Evolutionary conservation across 2,888 invertebrate genomes (phyloP).

Genomic region (Catocala sponsa): DNA sequence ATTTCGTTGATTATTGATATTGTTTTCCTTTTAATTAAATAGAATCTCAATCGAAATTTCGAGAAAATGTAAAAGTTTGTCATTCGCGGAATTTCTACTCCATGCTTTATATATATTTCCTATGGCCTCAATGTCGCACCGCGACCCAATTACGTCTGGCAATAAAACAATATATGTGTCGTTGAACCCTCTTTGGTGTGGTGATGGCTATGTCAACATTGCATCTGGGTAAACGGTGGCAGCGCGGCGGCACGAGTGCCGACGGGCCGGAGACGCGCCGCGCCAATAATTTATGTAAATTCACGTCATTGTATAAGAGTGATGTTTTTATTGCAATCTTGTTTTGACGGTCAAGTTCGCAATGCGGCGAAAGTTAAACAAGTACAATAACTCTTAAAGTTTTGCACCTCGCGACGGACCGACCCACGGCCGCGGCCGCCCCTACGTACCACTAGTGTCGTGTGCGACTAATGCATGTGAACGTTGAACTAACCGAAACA

Average conservation of each 20-base stretch:
- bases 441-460: too few species aligned
- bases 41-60: background rate
- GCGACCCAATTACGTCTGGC: slow-evolving; percentile 84
- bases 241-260: slow-evolving; percentile 29
- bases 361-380: slow-evolving; percentile 74
- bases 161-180: slow-evolving; percentile 85
- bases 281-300: slow-evolving; percentile 87
- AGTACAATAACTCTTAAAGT: slow-evolving; percentile 61
- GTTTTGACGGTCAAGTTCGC: slow-evolving; percentile 86
- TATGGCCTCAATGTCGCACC: slow-evolving; percentile 73
- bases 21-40: background rate
- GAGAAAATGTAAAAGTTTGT: slow-evolving; percentile 48
- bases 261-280: slow-evolving; percentile 70
- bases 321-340: slow-evolving; percentile 84
- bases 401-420: slow-evolving; percentile 27
- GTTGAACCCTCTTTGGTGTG: slow-evolving; percentile 77
- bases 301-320: slow-evolving; percentile 83
- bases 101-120: slow-evolving; percentile 70
- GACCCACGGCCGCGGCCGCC: background rate
- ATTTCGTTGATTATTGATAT: background rate
- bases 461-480: too few species aligned
- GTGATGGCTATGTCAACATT: slow-evolving; percentile 79
- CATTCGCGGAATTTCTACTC: slow-evolving; percentile 59
- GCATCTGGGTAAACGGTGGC: slow-evolving; percentile 75
- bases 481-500: background rate